Percentiles rank a stretch among this genome's conserved stretches.
Conservation (phyloP, 1,140 invertebrate species). For the Drosophila ironensis region DNA sequence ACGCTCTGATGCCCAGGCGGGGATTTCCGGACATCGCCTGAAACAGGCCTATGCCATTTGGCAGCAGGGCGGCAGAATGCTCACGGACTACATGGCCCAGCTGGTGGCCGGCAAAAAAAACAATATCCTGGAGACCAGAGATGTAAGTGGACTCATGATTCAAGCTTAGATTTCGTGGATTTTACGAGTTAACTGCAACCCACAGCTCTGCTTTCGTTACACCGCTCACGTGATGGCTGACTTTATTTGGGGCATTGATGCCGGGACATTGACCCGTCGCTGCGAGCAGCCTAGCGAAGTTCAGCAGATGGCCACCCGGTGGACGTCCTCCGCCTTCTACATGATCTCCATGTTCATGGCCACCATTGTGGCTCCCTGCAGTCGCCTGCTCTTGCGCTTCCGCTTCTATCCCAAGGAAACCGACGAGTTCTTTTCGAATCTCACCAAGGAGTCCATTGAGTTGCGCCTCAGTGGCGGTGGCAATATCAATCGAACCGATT, state of each 20-base stretch:
- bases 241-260: slow-evolving; percentile 83
- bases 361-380: slow-evolving; percentile 42
- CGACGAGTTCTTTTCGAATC: slow-evolving; percentile 72
- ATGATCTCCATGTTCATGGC: slow-evolving; percentile 59
- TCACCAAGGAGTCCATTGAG: slow-evolving; percentile 65
- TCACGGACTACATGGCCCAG: slow-evolving; percentile 35
- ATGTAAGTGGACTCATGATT: slow-evolving; percentile 67
- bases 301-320: slow-evolving; percentile 45
- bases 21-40: slow-evolving; percentile 82
- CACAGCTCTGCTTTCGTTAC: slow-evolving; percentile 78
- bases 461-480: slow-evolving; percentile 80
- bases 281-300: slow-evolving; percentile 42
- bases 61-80: slow-evolving; percentile 57
- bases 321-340: slow-evolving; percentile 58
- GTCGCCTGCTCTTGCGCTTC: slow-evolving; percentile 33
- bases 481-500: slow-evolving; percentile 69
- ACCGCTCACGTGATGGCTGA: slow-evolving; percentile 83
- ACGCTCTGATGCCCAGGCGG: slow-evolving; percentile 83
- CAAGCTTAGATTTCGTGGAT: too few species aligned
- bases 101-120: slow-evolving; percentile 1
- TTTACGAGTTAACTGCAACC: neutral
- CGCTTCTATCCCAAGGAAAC: slow-evolving; percentile 62
- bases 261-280: slow-evolving; percentile 57
- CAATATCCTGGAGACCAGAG: slow-evolving; percentile 57
- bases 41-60: slow-evolving; percentile 62